Base-by-base conservation (phyloP, 1,140 invertebrate species). In the Ceratina calcarata region DNA sequence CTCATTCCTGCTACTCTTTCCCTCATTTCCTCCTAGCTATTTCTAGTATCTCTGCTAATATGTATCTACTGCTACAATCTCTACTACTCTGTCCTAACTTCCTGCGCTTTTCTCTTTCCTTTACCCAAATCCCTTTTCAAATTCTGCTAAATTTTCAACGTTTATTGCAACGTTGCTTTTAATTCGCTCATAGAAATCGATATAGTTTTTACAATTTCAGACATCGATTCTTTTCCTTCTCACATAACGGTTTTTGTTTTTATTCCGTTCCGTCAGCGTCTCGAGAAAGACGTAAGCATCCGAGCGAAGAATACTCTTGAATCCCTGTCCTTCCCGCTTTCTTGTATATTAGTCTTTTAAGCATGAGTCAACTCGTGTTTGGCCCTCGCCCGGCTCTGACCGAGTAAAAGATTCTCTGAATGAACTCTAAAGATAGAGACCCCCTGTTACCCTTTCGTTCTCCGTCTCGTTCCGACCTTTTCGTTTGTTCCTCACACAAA, bases 341-440 rank as follows among this genome's bases (percentile, higher is more conserved):
- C 24, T 37, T n/a, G 49, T 55, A 32, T 24, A 18, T 57, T 69
- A 24, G 13, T 53, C 24, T 51, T 60, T 60, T 53, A 53, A 72
- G 73, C 82, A 81, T 86, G 84, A 89, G 82, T 88, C 87, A 87
- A 72, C 83, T 84, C 81, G 81, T 84, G 86, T 89, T 90, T 89
- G 87, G 84, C 62, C 86, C 86, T 88, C 82, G 70, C 82, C 71
- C 75, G 79, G 24, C 51, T 53, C 74, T 71, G 74, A 45, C 37
- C 37, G 37, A 75, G 77, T 78, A 78, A 84, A 89, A 89, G 86
- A 90, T 90, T 89, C 89, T 86, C 87, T 90, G 89, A 90, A 91
- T 90, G 89, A 90, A 88, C 77, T 91, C 90, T 90, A 90, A 91
- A 91, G 88, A 91, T 91, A 91, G 88, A 91, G 86, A 88, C 79